These are phyloP conservation scores for Mercenaria mercenaria DNA, from an alignment of 1,140 invertebrate genomes.

Conservation along the genomic window DNA sequence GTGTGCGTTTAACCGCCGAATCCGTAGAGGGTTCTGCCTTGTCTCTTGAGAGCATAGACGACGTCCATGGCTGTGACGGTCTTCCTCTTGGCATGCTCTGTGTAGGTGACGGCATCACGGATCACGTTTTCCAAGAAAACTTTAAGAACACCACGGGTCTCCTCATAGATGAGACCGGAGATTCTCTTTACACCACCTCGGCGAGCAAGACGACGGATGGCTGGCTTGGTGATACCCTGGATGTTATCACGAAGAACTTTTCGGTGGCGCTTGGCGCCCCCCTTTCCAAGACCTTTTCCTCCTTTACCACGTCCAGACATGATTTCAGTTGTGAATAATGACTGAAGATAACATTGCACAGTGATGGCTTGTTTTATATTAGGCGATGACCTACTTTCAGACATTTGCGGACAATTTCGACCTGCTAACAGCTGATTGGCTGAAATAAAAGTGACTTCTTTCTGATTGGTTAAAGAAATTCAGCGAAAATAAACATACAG, in stretches of 20 bases:
- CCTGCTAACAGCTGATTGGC: too few relatives aligned
- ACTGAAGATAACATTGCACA: background rate
- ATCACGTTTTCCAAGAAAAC: conserved; percentile 93
- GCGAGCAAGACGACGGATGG: conserved; percentile 90
- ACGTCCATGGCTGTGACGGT: conserved; percentile 95
- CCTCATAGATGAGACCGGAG: conserved; percentile 91
- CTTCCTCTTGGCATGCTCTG: conserved; percentile 93
- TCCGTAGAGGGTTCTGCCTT: conserved; percentile 90
- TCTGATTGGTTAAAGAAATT: too few relatives aligned
- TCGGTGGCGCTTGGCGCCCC: conserved; percentile 82
- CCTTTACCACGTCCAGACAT: conserved; percentile 84
- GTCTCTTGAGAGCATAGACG: conserved; percentile 94
- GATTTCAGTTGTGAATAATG: background rate
- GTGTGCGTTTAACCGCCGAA: conserved; percentile 87
- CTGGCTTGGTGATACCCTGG: conserved; percentile 91
- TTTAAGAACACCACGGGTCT: conserved; percentile 87
- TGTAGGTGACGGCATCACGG: conserved; percentile 94
- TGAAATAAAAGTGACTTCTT: too few relatives aligned
- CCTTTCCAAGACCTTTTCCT: conserved; percentile 83
- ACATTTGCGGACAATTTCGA: too few relatives aligned
- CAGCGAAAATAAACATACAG: too few relatives aligned
- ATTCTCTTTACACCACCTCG: conserved; percentile 93
- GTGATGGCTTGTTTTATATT: too few relatives aligned
- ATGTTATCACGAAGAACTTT: conserved; percentile 90
- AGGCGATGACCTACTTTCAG: too few relatives aligned